These are phyloP conservation scores for Syngnathus rostellatus DNA, from an alignment of 2,797 vertebrate genomes.

Conservation along the genomic window DNA sequence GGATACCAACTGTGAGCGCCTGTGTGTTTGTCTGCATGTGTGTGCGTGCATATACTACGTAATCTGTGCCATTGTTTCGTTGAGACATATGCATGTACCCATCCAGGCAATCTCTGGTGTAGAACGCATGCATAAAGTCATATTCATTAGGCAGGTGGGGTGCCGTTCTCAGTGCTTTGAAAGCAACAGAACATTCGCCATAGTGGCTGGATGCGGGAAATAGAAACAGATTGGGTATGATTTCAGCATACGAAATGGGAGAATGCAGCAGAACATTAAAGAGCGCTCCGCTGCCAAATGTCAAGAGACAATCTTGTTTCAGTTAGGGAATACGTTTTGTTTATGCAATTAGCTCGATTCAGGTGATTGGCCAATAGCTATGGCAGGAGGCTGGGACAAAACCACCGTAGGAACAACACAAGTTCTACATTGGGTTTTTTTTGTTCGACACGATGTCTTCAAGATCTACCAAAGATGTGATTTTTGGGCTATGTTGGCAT, in stretches of 20 bases:
- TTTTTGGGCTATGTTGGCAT: no score
- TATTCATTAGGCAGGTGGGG: conserved; percentile 41
- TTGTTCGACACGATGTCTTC: no score
- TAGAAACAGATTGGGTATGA: conserved; percentile 45
- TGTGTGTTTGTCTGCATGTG: conserved; percentile 11
- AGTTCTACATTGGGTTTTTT: no score
- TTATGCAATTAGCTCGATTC: conserved; percentile 16
- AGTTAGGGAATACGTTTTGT: conserved; percentile 33
- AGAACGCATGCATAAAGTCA: conserved; percentile 21
- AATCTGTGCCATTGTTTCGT: conserved; percentile 15
- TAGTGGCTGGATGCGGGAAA: conserved; percentile 36
- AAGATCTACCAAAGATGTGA: no score
- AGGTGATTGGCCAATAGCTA: no score
- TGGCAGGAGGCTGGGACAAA: no score
- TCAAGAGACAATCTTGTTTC: conserved; percentile 28
- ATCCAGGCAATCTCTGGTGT: conserved; percentile 27
- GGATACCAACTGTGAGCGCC: conserved; percentile 23
- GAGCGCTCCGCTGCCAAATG: conserved; percentile 27
- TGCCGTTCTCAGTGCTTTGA: conserved; percentile 36
- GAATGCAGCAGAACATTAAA: conserved; percentile 47
- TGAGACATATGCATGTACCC: conserved; percentile 36
- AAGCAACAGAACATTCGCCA: conserved; percentile 31
- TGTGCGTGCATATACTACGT: conserved; percentile 12
- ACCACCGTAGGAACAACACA: no score
- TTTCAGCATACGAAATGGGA: conserved; percentile 23